These are phyloP conservation scores for Nematopogon swammerdamellus DNA, from an alignment of 2,888 invertebrate species.

Conservation along the genomic window DNA sequence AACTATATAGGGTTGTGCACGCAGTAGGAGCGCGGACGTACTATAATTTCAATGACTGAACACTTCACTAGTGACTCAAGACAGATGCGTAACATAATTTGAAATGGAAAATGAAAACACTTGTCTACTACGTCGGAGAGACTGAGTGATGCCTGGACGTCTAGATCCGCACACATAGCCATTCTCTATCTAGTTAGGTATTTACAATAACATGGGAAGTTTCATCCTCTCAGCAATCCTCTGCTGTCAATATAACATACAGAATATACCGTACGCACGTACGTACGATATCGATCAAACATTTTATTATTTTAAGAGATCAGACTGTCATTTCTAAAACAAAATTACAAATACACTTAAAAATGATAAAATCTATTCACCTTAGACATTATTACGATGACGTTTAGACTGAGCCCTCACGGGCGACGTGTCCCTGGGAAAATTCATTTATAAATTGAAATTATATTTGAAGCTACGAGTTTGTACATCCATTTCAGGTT, in stretches of 20 bases:
- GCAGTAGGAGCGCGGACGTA: too few relatives aligned
- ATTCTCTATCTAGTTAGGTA: constrained; percentile 3
- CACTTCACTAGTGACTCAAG: too few relatives aligned
- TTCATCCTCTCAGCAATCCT: background rate
- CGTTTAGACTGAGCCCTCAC: constrained; percentile 16
- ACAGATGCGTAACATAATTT: too few relatives aligned
- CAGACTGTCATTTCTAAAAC: constrained; percentile 50
- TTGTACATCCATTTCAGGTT: background rate
- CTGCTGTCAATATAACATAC: constrained; percentile 8
- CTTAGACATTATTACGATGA: constrained; percentile 11
- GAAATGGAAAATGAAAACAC: too few relatives aligned
- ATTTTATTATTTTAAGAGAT: constrained; percentile 46
- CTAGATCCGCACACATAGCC: background rate
- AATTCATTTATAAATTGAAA: background rate
- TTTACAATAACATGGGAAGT: background rate
- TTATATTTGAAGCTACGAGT: background rate
- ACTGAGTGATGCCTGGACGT: too few relatives aligned
- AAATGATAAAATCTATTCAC: constrained; percentile 27
- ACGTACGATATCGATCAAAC: constrained; percentile 11
- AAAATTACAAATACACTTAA: constrained; percentile 34
- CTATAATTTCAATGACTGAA: too few relatives aligned
- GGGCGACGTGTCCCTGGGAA: background rate
- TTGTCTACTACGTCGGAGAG: too few relatives aligned
- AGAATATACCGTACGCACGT: constrained; percentile 8
- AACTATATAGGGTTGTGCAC: too few relatives aligned